Evolutionary conservation across 2,888 invertebrate species (phyloP), one percentile per base, ranked within the genome.

Genomic region (Calliphora vomitoria): DNA sequence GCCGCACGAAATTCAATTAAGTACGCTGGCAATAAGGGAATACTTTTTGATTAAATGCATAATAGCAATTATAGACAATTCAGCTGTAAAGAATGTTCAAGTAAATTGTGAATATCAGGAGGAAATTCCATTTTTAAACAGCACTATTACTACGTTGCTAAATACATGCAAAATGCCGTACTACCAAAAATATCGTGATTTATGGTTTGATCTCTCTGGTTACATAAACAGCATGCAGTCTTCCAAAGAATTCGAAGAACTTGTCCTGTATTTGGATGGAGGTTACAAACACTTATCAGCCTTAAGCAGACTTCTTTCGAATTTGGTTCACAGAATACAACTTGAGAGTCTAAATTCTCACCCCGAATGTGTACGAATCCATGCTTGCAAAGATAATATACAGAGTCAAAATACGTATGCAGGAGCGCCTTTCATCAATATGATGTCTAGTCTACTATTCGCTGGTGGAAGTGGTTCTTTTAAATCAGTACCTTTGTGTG

Each of bases 201-300:
- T 91, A 4, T 92, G 90, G 89, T 44, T 20, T 0, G 71, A 89
- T 35, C 44, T 93, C 0, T 20, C 38, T 4, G 20, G 50, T 25
- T 64, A 74, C 41, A 44, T 85, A 13, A 38, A 38, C 13, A 4
- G 18, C 0, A 87, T 88, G 5, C 44, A 89, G 0, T 81, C 41
- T 38, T 31, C 68, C 0, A 66, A 72, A 3, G 86, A 91, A 31
- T 90, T 92, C 58, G 72, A 83, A 1, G 8, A 85, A 0, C 50
- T 92, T 0, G 44, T 91, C 10, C 53, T 82, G 13, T 90, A 90
- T 25, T 86, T 93, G 0, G 82, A 85, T 35, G 89, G 89, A 11
- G 90, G 91, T 76, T 93, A 92, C 74, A 91, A 90, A 74, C 89
- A 90, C 44, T 83, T 93, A 38, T 91, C 92, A 2, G 91, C 91